phyloP scores from a whole-genome alignment of 2,888 invertebrate genomes.

The Oegoconia quadripuncta region DNA sequence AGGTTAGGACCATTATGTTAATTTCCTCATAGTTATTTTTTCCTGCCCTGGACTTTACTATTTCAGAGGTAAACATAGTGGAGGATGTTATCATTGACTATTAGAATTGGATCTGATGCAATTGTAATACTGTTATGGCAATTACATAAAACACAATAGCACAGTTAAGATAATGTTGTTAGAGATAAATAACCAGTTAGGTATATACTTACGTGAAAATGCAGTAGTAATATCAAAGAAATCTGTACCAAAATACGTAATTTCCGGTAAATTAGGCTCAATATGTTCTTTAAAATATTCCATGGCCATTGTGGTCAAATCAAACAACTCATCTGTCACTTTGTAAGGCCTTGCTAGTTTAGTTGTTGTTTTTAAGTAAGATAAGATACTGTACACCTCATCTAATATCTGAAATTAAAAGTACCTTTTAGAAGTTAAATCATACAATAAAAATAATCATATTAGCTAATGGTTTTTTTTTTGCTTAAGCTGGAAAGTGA shows the following conservation, averaged over 20 bases:
- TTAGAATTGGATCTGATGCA: no score
- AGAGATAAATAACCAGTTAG: neutral
- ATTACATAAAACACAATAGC: slow-evolving; percentile 1
- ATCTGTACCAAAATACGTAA: slow-evolving; percentile 91
- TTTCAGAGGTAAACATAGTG: no score
- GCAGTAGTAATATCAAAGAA: slow-evolving; percentile 88
- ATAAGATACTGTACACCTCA: slow-evolving; percentile 92
- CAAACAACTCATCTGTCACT: slow-evolving; percentile 95
- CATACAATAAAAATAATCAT: neutral
- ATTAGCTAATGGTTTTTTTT: no score
- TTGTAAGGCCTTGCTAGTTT: slow-evolving; percentile 93
- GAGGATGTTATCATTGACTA: no score
- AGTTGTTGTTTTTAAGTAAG: slow-evolving; percentile 89
- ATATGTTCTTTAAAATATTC: slow-evolving; percentile 97
- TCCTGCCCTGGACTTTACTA: no score
- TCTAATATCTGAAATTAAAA: slow-evolving; percentile 86
- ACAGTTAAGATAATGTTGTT: no score
- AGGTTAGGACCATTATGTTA: no score
- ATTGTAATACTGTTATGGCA: no score
- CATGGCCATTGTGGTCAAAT: slow-evolving; percentile 98
- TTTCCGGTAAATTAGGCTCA: slow-evolving; percentile 92
- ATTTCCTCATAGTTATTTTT: no score
- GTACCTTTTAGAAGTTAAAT: slow-evolving; percentile 10
- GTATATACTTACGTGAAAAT: slow-evolving; percentile 80
- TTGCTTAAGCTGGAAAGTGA: no score